These are phyloP conservation scores for zebrafish (Danio rerio) DNA, from an alignment of 2,113 vertebrate genomes.

Conservation along the genomic window GRCz12tu NC_133191.1:55384501-55385000, in stretches of 20 bases:
- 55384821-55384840: neutral
- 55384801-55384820: neutral
- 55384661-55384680: neutral
- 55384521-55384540: neutral
- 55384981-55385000: neutral
- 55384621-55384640: no score
- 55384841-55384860: neutral
- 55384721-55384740: neutral
- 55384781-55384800: neutral
- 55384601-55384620: neutral
- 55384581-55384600: neutral
- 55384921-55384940: constrained; percentile 7
- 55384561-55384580: neutral
- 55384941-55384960: neutral
- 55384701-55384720: neutral
- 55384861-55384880: neutral
- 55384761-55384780: neutral
- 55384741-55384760: neutral
- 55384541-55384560: neutral
- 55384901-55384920: neutral
- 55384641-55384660: neutral
- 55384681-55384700: neutral
- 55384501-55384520: neutral
- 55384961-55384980: neutral
- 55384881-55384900: neutral